Conservation (phyloP, 2,113 vertebrate genomes). For the Neomonachus schauinslandi region DNA sequence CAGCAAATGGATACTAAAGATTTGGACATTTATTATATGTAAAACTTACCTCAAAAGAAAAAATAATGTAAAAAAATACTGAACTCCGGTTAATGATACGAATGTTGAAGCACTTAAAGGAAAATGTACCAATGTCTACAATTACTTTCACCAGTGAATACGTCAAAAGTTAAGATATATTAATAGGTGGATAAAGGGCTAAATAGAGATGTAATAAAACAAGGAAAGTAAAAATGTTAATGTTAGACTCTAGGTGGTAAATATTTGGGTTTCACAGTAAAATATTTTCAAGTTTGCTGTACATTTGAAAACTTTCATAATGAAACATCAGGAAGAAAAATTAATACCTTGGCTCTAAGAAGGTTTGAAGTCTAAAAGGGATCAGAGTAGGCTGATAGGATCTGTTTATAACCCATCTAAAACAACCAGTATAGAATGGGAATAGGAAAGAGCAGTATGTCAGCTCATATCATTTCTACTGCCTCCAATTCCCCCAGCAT, state of each 20-base stretch:
- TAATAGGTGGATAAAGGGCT: neutral
- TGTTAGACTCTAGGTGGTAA: neutral
- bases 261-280: neutral
- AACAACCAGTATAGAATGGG: neutral
- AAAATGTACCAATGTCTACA: neutral
- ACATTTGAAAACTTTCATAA: constrained; percentile 43
- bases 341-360: neutral
- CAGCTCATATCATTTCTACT: neutral
- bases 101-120: constrained; percentile 16
- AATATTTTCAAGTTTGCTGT: constrained; percentile 38
- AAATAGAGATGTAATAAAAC: neutral
- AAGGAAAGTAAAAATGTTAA: neutral
- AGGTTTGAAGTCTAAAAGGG: constrained; percentile 5
- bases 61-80: constrained; percentile 42
- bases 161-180: neutral
- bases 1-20: neutral
- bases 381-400: neutral
- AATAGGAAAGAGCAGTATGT: neutral
- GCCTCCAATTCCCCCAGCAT: neutral
- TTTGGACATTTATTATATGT: constrained; percentile 9
- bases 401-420: neutral
- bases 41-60: constrained; percentile 45
- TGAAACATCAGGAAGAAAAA: neutral
- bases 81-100: constrained; percentile 1
- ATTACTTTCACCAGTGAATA: neutral